Conservation (phyloP, 1,140 invertebrate genomes). For the Microvelia longipes region DNA sequence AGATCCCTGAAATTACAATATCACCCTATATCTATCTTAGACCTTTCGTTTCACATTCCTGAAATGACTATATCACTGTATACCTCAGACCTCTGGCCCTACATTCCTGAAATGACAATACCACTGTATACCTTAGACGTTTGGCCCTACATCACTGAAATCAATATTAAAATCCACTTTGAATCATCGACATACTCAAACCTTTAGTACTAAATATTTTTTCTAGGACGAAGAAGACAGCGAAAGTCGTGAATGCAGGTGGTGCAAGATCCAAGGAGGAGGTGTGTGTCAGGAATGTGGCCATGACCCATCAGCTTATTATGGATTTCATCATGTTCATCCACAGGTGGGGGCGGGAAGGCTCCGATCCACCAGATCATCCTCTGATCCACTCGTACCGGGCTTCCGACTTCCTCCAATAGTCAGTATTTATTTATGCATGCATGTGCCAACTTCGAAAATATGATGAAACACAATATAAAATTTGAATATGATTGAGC, state of each 20-base stretch:
- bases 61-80: too few species aligned
- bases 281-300: slow-evolving; percentile 8
- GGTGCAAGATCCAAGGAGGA: slow-evolving; percentile 10
- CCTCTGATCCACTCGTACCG: slow-evolving; percentile 23
- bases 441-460: not conserved
- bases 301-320: slow-evolving; percentile 11
- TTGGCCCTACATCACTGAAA: too few species aligned
- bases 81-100: too few species aligned
- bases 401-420: slow-evolving; percentile 25
- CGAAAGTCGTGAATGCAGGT: slow-evolving; percentile 2
- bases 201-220: too few species aligned
- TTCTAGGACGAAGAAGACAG: slow-evolving; percentile 6
- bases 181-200: too few species aligned
- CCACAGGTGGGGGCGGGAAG: slow-evolving; percentile 19
- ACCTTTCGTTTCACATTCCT: too few species aligned
- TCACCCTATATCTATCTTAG: too few species aligned
- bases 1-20: too few species aligned
- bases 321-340: slow-evolving; percentile 9
- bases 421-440: slow-evolving; percentile 16
- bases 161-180: too few species aligned
- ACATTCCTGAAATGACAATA: too few species aligned
- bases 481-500: too few species aligned
- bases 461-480: not conserved
- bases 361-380: slow-evolving; percentile 21
- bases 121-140: too few species aligned